Base-by-base conservation (phyloP, 2,797 vertebrate species). In the Streptopelia turtur region DNA sequence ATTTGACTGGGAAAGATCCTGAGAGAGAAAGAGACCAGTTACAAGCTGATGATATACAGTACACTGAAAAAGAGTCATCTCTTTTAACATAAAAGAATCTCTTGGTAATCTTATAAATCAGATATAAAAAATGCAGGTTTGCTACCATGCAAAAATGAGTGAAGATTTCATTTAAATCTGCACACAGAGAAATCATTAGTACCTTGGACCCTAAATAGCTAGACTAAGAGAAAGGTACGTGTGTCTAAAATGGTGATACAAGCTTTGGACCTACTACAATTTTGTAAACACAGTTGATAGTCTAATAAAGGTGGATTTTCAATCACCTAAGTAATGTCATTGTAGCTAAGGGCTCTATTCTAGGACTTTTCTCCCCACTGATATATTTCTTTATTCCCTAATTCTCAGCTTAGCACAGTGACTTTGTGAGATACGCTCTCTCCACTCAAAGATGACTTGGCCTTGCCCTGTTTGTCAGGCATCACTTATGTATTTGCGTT, bases 71-170 rank as follows among this genome's bases (percentile, higher is more conserved):
- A 97, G 96, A 86, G 95, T 97, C 82, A 96, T 98, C 96, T 98
- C 98, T 98, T 98, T 98, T 98, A 98, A 98, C 98, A 96, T 98
- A 98, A 98, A 98, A 98, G 97, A 98, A 96, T 96, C 94, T 98
- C 97, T 97, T 97, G 94, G 86, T 97, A 95, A 97, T 97, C 96
- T 97, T 97, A 98, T 96, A 97, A 97, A 97, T 97, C 97, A 96
- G 94, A 96, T 97, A 97, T 96, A 95, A 94, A 96, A 97, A 97
- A 94, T 57, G 95, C 85, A 97, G 95, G 96, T 96, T 96, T 97
- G 93, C 97, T 98, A 97, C 96, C 97, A 96, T 97, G 97, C 97
- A 97, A 94, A 97, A 96, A 95, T 31, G 82, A 95, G 92, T 92
- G 89, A 96, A 80, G 93, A 94, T 93, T 96, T 97, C 91, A 96